phyloP scores from a whole-genome alignment of 2,888 invertebrate genomes.

The Aphodius granarius region DNA sequence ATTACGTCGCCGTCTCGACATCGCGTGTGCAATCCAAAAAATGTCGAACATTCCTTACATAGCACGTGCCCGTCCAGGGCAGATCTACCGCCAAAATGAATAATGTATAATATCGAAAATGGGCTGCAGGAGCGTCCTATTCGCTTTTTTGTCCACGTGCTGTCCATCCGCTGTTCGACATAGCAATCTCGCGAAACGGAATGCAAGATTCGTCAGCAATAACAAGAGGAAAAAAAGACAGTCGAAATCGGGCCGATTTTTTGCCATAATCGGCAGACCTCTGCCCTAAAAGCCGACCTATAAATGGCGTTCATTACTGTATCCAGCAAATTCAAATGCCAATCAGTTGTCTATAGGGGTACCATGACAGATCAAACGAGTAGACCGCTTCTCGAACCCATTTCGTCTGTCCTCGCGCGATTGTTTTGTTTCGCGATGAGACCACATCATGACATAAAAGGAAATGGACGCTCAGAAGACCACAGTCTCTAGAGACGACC shows the following conservation, averaged over 20 bases:
- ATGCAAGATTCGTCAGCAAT: neutral
- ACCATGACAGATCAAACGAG: neutral
- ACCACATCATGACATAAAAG: neutral
- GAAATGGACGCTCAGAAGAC: neutral
- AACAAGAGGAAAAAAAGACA: neutral
- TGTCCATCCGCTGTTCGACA: constrained; percentile 17
- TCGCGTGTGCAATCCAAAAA: neutral
- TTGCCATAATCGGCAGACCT: constrained; percentile 3
- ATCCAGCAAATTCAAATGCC: constrained; percentile 48
- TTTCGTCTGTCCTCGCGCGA: neutral
- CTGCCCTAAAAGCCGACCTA: constrained; percentile 35
- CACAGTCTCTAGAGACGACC: neutral
- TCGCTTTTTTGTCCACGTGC: constrained; percentile 33
- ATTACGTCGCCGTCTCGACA: neutral
- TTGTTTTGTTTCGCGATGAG: neutral
- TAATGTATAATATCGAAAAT: constrained; percentile 43
- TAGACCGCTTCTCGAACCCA: neutral
- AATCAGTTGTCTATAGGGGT: constrained; percentile 35
- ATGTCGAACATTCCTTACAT: constrained; percentile 14
- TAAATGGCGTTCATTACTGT: constrained; percentile 46
- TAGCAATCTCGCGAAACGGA: neutral
- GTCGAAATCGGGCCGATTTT: constrained; percentile 6
- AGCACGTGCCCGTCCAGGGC: constrained; percentile 21
- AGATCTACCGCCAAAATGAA: constrained; percentile 39
- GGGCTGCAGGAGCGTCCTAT: constrained; percentile 36